Conservation (phyloP, 2,888 invertebrate species). For the Andrena marginata region DNA sequence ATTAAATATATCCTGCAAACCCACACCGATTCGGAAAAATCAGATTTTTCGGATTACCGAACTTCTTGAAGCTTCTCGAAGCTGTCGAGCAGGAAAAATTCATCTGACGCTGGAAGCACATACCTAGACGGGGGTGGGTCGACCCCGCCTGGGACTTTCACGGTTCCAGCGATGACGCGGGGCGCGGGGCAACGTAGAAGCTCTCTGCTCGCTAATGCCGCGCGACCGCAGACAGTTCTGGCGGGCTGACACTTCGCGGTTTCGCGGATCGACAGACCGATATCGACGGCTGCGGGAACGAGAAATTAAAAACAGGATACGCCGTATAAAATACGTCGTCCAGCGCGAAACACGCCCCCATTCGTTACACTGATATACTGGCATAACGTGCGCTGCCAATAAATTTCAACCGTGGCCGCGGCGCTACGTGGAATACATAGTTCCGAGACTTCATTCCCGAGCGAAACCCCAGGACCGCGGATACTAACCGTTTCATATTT, state of each 20-base stretch:
- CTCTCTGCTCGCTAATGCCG: conserved; percentile 69
- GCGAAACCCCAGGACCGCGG: neutral
- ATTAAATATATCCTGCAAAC: no score
- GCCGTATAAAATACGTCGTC: conserved; percentile 56
- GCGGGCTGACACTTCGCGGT: conserved; percentile 66
- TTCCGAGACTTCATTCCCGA: conserved; percentile 48
- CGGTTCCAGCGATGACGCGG: conserved; percentile 56
- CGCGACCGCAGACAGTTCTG: conserved; percentile 70
- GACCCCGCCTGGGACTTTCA: conserved; percentile 52
- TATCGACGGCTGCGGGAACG: conserved; percentile 52
- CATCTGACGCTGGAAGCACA: conserved; percentile 59
- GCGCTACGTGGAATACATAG: conserved; percentile 46
- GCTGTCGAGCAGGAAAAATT: conserved; percentile 54
- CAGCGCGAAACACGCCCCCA: conserved; percentile 16
- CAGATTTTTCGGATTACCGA: neutral
- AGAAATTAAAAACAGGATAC: conserved; percentile 65
- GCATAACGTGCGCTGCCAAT: conserved; percentile 48
- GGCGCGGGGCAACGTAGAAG: conserved; percentile 42
- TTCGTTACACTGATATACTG: conserved; percentile 54
- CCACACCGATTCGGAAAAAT: neutral
- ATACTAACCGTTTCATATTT: conserved; percentile 29
- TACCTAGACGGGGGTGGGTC: conserved; percentile 33
- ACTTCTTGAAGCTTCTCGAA: conserved; percentile 21
- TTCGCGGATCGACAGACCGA: conserved; percentile 68
- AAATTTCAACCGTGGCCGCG: conserved; percentile 52